Conservation (phyloP, 1,140 invertebrate genomes). For the Pogonomyrmex barbatus region DNA sequence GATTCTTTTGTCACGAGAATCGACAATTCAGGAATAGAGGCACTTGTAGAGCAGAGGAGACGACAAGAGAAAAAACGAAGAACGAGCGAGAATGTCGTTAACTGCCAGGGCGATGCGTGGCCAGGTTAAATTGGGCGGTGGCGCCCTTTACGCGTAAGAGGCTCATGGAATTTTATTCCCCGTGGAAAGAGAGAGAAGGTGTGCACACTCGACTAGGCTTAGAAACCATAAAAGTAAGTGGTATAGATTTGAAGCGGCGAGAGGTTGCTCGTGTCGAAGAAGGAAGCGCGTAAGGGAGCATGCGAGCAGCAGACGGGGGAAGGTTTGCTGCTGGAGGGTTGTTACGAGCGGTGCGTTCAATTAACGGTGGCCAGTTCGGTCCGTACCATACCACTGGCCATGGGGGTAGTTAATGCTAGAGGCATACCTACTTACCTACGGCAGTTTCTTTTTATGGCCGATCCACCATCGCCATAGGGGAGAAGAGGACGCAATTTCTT, state of each 20-base stretch:
- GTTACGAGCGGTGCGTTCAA: constrained; percentile 86
- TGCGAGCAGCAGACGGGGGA: constrained; percentile 9
- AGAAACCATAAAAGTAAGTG: constrained; percentile 83
- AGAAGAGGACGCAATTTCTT: constrained; percentile 77
- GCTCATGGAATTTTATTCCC: constrained; percentile 75
- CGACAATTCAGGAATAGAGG: neutral
- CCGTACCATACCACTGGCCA: constrained; percentile 77
- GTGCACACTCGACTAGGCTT: constrained; percentile 76
- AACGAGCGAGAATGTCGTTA: constrained; percentile 61
- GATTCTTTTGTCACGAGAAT: neutral
- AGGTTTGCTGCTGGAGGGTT: constrained; percentile 55
- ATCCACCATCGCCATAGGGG: constrained; percentile 75
- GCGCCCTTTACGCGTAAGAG: constrained; percentile 43
- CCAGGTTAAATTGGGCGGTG: constrained; percentile 69
- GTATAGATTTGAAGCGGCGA: constrained; percentile 81
- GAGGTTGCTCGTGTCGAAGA: constrained; percentile 42
- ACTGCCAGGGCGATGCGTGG: constrained; percentile 69
- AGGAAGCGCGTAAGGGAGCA: constrained; percentile 23
- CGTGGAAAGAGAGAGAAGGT: constrained; percentile 68
- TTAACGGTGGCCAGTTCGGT: constrained; percentile 83
- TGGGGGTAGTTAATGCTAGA: constrained; percentile 83
- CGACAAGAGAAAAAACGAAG: constrained; percentile 9
- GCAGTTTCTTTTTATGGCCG: constrained; percentile 85
- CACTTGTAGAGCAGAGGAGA: constrained; percentile 33
- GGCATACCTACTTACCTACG: constrained; percentile 85